Evolutionary conservation across 2,113 vertebrate genomes (phyloP).

Genomic region (Epinephelus lanceolatus): DNA sequence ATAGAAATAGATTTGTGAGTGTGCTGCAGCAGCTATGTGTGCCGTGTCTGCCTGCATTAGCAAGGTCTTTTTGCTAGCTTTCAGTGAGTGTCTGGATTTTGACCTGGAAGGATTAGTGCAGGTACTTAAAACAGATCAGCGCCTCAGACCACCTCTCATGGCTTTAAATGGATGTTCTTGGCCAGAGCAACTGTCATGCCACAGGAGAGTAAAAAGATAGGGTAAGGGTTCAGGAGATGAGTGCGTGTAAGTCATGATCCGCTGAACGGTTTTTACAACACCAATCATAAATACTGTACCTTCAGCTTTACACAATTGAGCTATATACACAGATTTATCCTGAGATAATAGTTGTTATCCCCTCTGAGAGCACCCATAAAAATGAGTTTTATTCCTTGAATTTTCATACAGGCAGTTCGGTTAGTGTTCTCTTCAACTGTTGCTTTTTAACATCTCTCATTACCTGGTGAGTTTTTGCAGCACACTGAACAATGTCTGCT

Average conservation of each 20-base stretch:
- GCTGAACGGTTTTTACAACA: not conserved
- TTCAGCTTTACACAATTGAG: not conserved
- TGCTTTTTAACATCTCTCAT: constrained; percentile 8
- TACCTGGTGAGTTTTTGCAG: constrained; percentile 19
- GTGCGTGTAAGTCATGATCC: not conserved
- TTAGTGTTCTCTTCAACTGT: not conserved
- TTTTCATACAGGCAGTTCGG: not conserved
- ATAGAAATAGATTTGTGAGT: constrained; percentile 37
- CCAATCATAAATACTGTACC: constrained; percentile 2
- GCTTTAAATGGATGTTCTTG: constrained; percentile 45
- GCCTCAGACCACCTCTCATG: constrained; percentile 23
- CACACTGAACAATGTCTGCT: constrained; percentile 45
- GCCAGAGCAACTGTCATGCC: constrained; percentile 11
- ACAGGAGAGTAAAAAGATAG: constrained; percentile 20
- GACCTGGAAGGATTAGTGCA: constrained; percentile 59
- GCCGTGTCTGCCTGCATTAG: constrained; percentile 38
- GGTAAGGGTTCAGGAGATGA: constrained; percentile 13
- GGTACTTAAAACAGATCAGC: constrained; percentile 55
- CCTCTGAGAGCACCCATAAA: not conserved
- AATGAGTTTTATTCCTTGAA: not conserved
- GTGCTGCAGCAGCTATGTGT: constrained; percentile 21
- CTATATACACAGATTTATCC: not conserved
- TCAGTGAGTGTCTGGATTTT: constrained; percentile 48
- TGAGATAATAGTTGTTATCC: not conserved
- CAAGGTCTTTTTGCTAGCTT: constrained; percentile 29